Percentiles rank a stretch among this genome's conserved stretches.
phyloP scores from a whole-genome alignment of 2,113 vertebrate species.

The Ornithorhynchus anatinus region DNA sequence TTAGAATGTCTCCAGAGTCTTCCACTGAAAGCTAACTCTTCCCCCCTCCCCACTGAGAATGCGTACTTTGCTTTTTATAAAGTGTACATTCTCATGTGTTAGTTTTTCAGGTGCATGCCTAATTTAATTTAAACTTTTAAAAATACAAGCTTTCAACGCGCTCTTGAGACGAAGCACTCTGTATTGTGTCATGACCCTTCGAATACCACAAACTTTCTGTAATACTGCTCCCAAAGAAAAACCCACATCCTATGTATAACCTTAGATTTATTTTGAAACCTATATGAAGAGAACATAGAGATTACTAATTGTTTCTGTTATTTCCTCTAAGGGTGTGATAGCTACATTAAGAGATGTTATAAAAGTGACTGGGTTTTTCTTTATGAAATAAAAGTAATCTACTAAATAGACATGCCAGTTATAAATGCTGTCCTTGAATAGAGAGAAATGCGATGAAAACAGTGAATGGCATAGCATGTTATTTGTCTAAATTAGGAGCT shows the following conservation, averaged over 20 bases:
- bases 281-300: constrained; percentile 46
- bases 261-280: constrained; percentile 67
- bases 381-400: too few relatives aligned
- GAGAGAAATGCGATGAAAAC: too few relatives aligned
- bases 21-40: too few relatives aligned
- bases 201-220: constrained; percentile 69
- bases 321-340: constrained; percentile 47
- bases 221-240: constrained; percentile 70
- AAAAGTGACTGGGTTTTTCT: too few relatives aligned
- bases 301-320: constrained; percentile 61
- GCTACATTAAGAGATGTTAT: constrained; percentile 22
- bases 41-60: too few relatives aligned
- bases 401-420: too few relatives aligned
- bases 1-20: not conserved
- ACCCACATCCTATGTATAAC: constrained; percentile 81
- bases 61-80: not conserved
- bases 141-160: constrained; percentile 30
- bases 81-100: not conserved
- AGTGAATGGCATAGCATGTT: too few relatives aligned
- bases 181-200: constrained; percentile 62
- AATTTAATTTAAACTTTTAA: constrained; percentile 36
- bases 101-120: not conserved
- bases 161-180: constrained; percentile 45
- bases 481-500: too few relatives aligned
- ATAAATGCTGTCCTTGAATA: too few relatives aligned